phyloP scores from a whole-genome alignment of 2,113 vertebrate species.

The Asarcornis scutulata region DNA sequence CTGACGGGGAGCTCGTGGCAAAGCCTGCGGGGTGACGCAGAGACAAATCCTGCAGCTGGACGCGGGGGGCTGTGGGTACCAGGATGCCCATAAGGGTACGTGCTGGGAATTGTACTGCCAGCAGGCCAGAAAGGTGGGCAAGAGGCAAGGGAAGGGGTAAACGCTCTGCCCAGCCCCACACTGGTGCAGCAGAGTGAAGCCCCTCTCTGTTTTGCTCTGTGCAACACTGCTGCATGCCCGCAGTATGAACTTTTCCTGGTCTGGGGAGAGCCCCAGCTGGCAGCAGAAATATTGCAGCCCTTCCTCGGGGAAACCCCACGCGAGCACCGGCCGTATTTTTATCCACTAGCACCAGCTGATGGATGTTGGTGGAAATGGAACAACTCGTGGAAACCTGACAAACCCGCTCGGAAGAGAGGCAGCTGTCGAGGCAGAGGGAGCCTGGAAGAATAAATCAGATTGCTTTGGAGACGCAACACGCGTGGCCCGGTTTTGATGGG shows the following conservation, averaged over 20 bases:
- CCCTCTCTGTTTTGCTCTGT: not conserved
- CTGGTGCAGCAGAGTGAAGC: not conserved
- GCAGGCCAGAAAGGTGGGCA: not conserved
- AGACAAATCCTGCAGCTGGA: not conserved
- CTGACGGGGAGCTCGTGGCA: not conserved
- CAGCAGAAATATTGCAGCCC: not conserved
- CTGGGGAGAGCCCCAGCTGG: too few species aligned
- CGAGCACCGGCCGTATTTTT: not conserved
- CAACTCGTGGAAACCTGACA: not conserved
- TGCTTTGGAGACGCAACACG: not conserved
- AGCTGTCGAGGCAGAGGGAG: not conserved
- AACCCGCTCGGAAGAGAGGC: rapidly evolving
- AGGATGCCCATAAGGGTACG: too few species aligned
- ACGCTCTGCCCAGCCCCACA: not conserved
- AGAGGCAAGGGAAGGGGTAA: not conserved
- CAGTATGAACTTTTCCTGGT: not conserved
- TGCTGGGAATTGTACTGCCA: rapidly evolving
- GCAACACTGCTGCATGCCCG: rapidly evolving
- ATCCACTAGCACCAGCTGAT: slow-evolving; percentile 33
- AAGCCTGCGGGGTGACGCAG: not conserved
- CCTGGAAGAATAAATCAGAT: not conserved
- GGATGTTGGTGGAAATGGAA: not conserved
- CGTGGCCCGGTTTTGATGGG: not conserved
- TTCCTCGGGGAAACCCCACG: not conserved
- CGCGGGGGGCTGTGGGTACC: not conserved